Evolutionary conservation across 2,797 vertebrate genomes (phyloP).

Genomic region (Telmatherina bonti): DNA sequence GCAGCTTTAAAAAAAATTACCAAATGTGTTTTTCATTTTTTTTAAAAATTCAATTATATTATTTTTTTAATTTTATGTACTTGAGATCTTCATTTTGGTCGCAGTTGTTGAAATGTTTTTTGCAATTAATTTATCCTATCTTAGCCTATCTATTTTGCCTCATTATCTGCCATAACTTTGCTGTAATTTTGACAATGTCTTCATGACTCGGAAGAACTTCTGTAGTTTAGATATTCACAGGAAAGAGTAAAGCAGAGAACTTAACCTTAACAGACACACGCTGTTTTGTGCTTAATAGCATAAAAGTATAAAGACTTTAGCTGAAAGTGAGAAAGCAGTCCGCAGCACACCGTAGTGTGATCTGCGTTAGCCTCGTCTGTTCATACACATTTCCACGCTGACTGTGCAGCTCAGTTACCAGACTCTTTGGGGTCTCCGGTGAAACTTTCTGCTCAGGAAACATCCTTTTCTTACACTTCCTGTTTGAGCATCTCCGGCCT

Average conservation of each 20-base stretch:
- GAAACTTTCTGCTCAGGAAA: conserved; percentile 31
- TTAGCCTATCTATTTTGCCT: too few relatives aligned
- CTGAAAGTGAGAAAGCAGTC: background rate
- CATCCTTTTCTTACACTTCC: conserved; percentile 51
- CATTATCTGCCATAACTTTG: background rate
- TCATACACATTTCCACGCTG: background rate
- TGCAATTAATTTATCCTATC: too few relatives aligned
- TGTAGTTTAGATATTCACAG: background rate
- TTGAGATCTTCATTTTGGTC: too few relatives aligned
- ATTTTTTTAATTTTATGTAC: too few relatives aligned
- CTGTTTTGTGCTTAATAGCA: too few relatives aligned
- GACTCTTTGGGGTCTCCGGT: background rate
- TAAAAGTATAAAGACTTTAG: too few relatives aligned
- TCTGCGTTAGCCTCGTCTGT: background rate
- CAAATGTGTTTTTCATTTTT: too few relatives aligned
- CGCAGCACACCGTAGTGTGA: background rate
- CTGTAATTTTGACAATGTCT: background rate
- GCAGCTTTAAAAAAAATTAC: too few relatives aligned
- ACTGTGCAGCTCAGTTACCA: background rate
- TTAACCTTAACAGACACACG: background rate
- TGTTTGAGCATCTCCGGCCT: conserved; percentile 50
- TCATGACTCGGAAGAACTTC: background rate
- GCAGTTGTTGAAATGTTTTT: too few relatives aligned
- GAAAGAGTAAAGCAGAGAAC: background rate
- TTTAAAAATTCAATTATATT: too few relatives aligned